phyloP scores from a whole-genome alignment of 2,888 invertebrate genomes.

The Thyatira batis region DNA sequence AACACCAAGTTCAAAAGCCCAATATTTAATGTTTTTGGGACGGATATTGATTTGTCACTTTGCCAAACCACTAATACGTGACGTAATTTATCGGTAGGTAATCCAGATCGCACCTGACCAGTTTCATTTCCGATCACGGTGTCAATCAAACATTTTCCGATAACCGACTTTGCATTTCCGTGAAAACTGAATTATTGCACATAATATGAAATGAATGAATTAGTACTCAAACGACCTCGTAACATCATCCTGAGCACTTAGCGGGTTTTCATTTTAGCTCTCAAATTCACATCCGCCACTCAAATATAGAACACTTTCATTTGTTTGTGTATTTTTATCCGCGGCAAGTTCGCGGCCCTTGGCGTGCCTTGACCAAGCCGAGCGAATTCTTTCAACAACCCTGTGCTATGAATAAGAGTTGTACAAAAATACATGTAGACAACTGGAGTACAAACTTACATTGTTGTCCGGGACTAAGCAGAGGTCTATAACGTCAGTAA shows the following conservation, averaged over 20 bases:
- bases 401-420: no score
- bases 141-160: background rate
- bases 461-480: no score
- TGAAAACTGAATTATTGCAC: background rate
- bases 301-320: background rate
- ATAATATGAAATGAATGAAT: background rate
- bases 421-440: no score
- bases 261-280: constrained; percentile 2
- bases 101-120: background rate
- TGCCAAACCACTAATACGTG: background rate
- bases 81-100: background rate
- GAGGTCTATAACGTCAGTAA: no score
- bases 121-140: background rate
- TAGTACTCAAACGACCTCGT: background rate
- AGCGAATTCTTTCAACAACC: background rate
- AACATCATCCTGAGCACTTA: constrained; percentile 2
- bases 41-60: background rate
- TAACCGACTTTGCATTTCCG: background rate
- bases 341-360: background rate
- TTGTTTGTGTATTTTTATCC: background rate
- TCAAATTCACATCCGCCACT: background rate
- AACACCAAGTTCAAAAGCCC: background rate
- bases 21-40: background rate
- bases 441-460: no score
- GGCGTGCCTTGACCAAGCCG: background rate